Base-by-base conservation (phyloP, 2,797 vertebrate genomes). In the Lepus oiostolus region DNA sequence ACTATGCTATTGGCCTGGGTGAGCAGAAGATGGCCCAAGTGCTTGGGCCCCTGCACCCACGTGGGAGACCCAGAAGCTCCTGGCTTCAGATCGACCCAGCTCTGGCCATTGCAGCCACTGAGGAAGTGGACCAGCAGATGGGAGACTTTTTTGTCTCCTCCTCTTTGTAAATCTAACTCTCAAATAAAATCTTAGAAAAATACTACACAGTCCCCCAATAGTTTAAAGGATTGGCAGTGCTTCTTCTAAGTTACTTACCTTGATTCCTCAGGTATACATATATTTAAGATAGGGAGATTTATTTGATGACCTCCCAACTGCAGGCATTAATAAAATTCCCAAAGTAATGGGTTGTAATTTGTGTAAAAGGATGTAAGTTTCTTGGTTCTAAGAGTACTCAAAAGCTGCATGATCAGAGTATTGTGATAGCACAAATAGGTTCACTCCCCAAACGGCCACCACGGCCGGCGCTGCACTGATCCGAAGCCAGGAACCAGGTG, bases 261-360 rank as follows among this genome's bases (percentile, higher is more conserved):
- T 85, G 84, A 88, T 85, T 94, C 60, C 77, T 89, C 72, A 91
- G 11, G 77, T 30, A 83, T 58, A 70, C 32, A 92, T 6, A 79
- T 70, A 75, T 30, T 67, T 92, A 38, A 94, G n/a, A 88, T 30
- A 47, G 6, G 72, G 28, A 74, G 17, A 83, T 47, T 65, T 83
- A 93, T n/a, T 86, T 93, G 72, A 80, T 28, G 21, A 80, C 7
- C 22, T 91, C 62, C 54, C 70, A 68, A 91, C 21, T 85, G 35
- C 54, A 81, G 68, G 26, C 68, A 89, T 85, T 60, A 85, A 28
- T 89, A 87, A 94, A 91, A 91, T 30, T 80, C n/a, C 71, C 32
- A 72, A 85, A 84, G 28, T 76, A 67, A 75, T 26, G 17, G 35
- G 58, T 50, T 75, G 50, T 12, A 87, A 91, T 80, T 88, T 91